Conservation (phyloP, 2,113 vertebrate genomes). For the Podarcis cretensis region DNA sequence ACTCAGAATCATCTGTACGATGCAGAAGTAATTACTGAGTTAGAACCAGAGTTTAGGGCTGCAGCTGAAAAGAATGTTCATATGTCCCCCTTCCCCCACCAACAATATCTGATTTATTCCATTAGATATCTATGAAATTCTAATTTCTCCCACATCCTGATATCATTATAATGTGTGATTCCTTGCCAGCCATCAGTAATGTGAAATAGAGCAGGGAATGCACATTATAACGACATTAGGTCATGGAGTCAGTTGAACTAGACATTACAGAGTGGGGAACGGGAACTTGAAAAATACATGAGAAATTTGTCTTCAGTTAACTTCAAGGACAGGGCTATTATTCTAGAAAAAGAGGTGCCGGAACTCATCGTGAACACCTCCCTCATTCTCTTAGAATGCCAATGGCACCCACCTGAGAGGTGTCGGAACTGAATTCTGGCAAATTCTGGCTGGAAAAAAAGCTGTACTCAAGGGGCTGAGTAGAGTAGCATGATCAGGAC, state of each 20-base stretch:
- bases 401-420: too few species aligned
- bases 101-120: background rate
- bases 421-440: too few species aligned
- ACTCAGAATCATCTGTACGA: background rate
- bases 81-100: background rate
- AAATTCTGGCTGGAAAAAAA: too few species aligned
- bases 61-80: background rate
- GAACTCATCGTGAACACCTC: too few species aligned
- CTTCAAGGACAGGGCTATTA: too few species aligned
- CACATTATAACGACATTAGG: background rate
- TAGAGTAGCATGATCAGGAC: background rate
- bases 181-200: background rate
- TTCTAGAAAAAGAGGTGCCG: too few species aligned
- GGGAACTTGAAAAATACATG: background rate
- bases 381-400: too few species aligned
- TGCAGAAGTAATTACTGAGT: background rate
- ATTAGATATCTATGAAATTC: too few species aligned
- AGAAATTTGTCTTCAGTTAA: background rate
- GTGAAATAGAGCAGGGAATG: background rate
- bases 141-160: background rate
- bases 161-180: background rate
- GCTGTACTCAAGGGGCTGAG: background rate
- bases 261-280: too few species aligned
- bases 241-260: background rate
- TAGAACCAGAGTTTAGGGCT: background rate